phyloP scores from a whole-genome alignment of 2,113 vertebrate genomes.

The Anolis carolinensis region DNA sequence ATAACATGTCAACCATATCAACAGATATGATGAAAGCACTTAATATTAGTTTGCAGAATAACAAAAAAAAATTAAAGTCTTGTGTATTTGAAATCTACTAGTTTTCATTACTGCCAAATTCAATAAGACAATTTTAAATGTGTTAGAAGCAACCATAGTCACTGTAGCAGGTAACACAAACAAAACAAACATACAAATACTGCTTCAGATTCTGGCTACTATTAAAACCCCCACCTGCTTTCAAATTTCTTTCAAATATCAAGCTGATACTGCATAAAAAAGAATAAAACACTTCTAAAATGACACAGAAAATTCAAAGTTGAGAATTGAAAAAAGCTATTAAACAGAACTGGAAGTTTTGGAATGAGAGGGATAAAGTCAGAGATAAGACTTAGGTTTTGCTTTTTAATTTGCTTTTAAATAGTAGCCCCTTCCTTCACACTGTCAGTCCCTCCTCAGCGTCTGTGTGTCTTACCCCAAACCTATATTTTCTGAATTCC shows the following conservation, averaged over 20 bases:
- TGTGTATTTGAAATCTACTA: background rate
- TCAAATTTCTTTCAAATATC: constrained; percentile 10
- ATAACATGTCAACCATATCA: background rate
- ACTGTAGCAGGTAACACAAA: background rate
- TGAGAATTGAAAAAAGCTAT: constrained; percentile 21
- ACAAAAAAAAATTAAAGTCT: background rate
- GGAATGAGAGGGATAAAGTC: background rate
- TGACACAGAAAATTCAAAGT: constrained; percentile 15
- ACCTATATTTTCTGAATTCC: too few relatives aligned
- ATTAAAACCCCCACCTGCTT: background rate
- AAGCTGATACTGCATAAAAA: constrained; percentile 3
- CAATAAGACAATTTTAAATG: background rate
- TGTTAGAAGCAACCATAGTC: background rate
- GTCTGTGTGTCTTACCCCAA: too few relatives aligned
- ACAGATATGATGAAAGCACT: background rate
- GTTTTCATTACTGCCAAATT: background rate
- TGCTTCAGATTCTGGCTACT: constrained; percentile 3
- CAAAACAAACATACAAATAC: background rate
- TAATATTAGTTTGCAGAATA: background rate
- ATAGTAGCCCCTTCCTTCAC: too few relatives aligned
- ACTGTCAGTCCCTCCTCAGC: too few relatives aligned
- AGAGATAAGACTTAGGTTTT: background rate
- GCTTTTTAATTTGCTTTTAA: too few relatives aligned
- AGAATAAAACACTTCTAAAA: constrained; percentile 34
- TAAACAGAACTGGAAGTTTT: background rate